Percentiles rank a stretch among this genome's conserved stretches.
Evolutionary conservation across 2,113 vertebrate genomes (phyloP).

Genomic region (Daphoenositta chrysoptera): DNA sequence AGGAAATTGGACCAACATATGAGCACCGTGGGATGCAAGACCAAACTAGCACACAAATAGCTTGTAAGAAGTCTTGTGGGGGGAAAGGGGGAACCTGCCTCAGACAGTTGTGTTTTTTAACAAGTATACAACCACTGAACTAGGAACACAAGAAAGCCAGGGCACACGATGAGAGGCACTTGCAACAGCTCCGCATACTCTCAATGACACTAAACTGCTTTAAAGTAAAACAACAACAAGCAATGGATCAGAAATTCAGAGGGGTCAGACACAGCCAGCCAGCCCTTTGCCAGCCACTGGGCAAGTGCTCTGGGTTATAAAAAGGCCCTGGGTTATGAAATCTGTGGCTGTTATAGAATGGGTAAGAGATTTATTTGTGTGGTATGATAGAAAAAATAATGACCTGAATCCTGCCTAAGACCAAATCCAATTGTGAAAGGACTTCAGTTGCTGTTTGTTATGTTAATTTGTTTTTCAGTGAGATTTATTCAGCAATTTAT

Average conservation of each 20-base stretch:
- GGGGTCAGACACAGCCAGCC: not conserved
- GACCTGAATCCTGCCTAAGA: not conserved
- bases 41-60: not conserved
- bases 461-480: not conserved
- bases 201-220: not conserved
- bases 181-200: not conserved
- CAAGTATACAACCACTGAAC: not conserved
- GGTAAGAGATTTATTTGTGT: not conserved
- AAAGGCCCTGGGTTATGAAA: not conserved
- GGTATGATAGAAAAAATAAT: not conserved
- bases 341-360: not conserved
- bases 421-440: not conserved
- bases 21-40: not conserved
- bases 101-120: not conserved
- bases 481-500: not conserved
- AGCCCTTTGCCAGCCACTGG: not conserved
- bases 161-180: constrained; percentile 19
- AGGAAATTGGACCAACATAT: not conserved
- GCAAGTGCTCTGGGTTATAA: not conserved
- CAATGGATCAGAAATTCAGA: not conserved
- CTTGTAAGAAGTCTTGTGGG: not conserved
- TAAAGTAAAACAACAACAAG: not conserved
- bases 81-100: not conserved
- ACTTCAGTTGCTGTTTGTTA: constrained; percentile 2
- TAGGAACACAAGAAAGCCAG: not conserved